Percentiles rank a stretch among this genome's conserved stretches.
These are phyloP conservation scores for Coremacera marginata DNA, from an alignment of 2,888 invertebrate species.

Conservation along the genomic window DNA sequence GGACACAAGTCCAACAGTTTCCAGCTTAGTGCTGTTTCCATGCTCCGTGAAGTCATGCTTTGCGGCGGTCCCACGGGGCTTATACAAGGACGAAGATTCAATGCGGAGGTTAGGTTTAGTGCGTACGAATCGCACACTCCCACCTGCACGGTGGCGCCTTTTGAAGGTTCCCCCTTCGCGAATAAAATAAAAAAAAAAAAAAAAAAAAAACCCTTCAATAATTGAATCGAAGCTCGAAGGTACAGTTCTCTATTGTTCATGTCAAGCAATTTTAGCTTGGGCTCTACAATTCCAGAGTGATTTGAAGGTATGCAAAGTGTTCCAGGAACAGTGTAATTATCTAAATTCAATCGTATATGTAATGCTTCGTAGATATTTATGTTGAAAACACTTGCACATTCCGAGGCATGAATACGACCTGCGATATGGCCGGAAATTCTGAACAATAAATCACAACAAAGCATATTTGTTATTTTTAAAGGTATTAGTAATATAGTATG, in stretches of 20 bases:
- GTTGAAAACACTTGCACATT: slow-evolving; percentile 73
- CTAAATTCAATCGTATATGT: slow-evolving; percentile 82
- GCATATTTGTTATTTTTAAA: slow-evolving; percentile 85
- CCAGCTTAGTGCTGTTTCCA: too few species aligned
- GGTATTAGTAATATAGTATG: slow-evolving; percentile 89
- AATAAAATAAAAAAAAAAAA: too few species aligned
- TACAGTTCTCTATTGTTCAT: slow-evolving; percentile 79
- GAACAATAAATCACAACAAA: slow-evolving; percentile 85
- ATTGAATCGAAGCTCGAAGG: slow-evolving; percentile 77
- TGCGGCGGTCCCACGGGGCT: too few species aligned
- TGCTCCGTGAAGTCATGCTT: too few species aligned
- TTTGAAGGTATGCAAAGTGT: slow-evolving; percentile 72
- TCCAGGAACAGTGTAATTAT: slow-evolving; percentile 84
- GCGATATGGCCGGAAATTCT: slow-evolving; percentile 70
- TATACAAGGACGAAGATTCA: too few species aligned
- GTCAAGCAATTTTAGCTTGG: slow-evolving; percentile 82
- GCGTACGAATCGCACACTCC: too few species aligned
- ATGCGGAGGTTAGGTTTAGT: too few species aligned
- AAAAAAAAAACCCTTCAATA: too few species aligned
- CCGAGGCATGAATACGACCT: slow-evolving; percentile 70
- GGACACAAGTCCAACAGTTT: too few species aligned
- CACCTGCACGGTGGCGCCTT: too few species aligned
- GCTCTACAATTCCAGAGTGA: slow-evolving; percentile 73
- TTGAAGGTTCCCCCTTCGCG: too few species aligned
- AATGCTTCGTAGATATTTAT: slow-evolving; percentile 72